Percentiles rank a stretch among this genome's conserved stretches.
These are phyloP conservation scores for Eutolmus rufibarbis DNA, from an alignment of 2,888 invertebrate species.

Conservation along the genomic window DNA sequence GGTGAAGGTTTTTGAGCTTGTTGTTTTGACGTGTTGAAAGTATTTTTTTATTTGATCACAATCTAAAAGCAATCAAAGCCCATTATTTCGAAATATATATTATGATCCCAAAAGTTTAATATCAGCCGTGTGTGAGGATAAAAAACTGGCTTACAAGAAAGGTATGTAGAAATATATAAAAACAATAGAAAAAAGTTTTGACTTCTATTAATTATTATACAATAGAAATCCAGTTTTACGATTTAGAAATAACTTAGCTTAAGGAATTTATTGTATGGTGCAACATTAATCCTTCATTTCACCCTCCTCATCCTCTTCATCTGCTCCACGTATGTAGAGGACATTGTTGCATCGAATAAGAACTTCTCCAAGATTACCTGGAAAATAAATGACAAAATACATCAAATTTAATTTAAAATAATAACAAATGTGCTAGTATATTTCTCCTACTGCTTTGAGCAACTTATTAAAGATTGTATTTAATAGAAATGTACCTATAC, in stretches of 20 bases:
- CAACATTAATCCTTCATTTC: slow-evolving; percentile 74
- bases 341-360: slow-evolving; percentile 97
- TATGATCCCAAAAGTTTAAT: too few relatives aligned
- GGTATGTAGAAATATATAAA: neutral
- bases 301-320: slow-evolving; percentile 96
- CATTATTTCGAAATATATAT: too few relatives aligned
- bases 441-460: neutral
- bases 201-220: neutral
- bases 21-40: too few relatives aligned
- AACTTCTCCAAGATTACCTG: slow-evolving; percentile 93
- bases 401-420: too few relatives aligned
- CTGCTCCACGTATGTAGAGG: slow-evolving; percentile 90
- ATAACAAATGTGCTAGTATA: neutral
- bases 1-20: too few relatives aligned
- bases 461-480: too few relatives aligned
- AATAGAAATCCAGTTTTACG: neutral
- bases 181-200: neutral
- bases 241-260: neutral
- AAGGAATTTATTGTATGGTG: neutral
- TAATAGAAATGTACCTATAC: too few relatives aligned
- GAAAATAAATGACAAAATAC: slow-evolving; percentile 46
- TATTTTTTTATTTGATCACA: too few relatives aligned
- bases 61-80: too few relatives aligned
- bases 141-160: too few relatives aligned
- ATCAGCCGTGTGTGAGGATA: too few relatives aligned